These are phyloP conservation scores for Trichonephila clavipes DNA, from an alignment of 1,140 invertebrate genomes.

Conservation along the genomic window DNA sequence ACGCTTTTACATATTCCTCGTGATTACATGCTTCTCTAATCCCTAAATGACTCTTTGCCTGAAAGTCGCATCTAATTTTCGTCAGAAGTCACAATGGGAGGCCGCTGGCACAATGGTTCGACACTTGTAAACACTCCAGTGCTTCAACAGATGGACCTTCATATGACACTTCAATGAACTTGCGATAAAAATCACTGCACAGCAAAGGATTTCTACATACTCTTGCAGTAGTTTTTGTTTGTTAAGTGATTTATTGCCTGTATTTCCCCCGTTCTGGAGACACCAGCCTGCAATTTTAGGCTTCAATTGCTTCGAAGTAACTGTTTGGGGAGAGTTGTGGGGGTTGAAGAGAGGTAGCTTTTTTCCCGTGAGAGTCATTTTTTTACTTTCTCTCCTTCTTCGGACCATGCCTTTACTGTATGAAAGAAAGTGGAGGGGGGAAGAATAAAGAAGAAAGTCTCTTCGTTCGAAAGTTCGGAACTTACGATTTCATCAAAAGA, in stretches of 20 bases:
- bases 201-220: slow-evolving; percentile 5
- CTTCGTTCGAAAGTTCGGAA: background rate
- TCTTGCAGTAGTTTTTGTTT: background rate
- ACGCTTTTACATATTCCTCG: background rate
- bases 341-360: background rate
- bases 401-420: background rate
- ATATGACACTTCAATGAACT: slow-evolving; percentile 8
- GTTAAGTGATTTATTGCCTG: background rate
- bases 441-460: background rate
- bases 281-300: background rate
- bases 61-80: background rate
- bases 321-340: background rate
- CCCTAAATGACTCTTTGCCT: background rate
- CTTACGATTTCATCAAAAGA: slow-evolving; percentile 9
- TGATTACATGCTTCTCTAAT: background rate
- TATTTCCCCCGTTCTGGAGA: background rate
- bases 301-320: background rate
- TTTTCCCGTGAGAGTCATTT: slow-evolving; percentile 32
- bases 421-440: background rate
- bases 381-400: background rate
- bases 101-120: background rate
- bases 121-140: background rate
- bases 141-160: background rate
- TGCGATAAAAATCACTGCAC: slow-evolving; percentile 1
- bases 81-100: background rate